These are phyloP conservation scores for Urosaurus nigricauda DNA, from an alignment of 2,797 vertebrate genomes.

Conservation along the genomic window DNA sequence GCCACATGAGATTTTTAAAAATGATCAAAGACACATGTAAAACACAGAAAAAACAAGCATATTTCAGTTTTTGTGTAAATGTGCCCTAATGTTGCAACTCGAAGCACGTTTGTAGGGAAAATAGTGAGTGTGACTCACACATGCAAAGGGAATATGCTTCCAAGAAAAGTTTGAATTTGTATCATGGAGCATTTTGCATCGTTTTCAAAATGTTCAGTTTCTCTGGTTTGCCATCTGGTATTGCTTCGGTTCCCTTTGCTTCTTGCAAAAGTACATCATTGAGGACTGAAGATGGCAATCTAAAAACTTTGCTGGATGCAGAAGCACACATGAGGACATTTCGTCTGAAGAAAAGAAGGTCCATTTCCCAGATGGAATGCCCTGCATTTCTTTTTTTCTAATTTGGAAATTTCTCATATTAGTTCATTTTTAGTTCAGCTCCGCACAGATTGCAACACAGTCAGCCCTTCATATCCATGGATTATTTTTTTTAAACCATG, in stretches of 20 bases:
- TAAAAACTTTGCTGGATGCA: neutral
- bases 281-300: neutral
- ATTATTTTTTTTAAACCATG: too few species aligned
- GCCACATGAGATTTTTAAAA: neutral
- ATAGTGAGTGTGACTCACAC: neutral
- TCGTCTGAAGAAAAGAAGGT: slow-evolving; percentile 30
- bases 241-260: slow-evolving; percentile 26
- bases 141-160: neutral
- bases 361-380: slow-evolving; percentile 9
- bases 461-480: too few species aligned
- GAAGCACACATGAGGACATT: slow-evolving; percentile 11
- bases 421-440: neutral
- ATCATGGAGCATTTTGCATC: neutral
- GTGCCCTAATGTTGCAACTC: neutral
- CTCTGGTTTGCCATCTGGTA: neutral
- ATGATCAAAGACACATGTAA: neutral
- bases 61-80: neutral
- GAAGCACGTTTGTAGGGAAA: neutral
- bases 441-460: neutral
- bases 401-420: neutral
- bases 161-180: neutral
- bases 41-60: neutral
- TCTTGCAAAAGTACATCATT: slow-evolving; percentile 6
- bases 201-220: neutral
- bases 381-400: neutral